Evolutionary conservation across 2,888 invertebrate species (phyloP).

Genomic region (Elegia similella): DNA sequence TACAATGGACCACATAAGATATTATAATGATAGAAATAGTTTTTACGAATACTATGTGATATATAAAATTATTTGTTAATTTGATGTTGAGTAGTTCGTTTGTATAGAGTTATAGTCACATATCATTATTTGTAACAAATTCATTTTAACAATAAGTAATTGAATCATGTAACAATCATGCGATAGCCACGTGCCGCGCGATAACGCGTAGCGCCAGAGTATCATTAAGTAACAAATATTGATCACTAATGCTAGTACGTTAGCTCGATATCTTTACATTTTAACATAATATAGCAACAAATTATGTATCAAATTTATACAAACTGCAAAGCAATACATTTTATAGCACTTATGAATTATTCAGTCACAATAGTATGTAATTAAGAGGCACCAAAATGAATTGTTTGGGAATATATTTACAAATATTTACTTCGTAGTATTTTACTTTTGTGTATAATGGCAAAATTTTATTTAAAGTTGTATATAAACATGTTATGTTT

Average conservation of each 20-base stretch:
- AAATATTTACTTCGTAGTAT: conserved; percentile 23
- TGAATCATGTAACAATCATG: conserved; percentile 21
- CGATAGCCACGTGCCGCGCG: not conserved
- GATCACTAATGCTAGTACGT: not conserved
- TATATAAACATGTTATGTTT: conserved; percentile 55
- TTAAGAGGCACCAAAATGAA: conserved; percentile 42
- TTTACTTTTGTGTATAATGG: conserved; percentile 25
- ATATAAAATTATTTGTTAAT: conserved; percentile 69
- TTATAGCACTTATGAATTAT: conserved; percentile 26
- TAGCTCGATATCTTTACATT: not conserved
- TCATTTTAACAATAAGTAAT: conserved; percentile 38
- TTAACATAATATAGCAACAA: not conserved
- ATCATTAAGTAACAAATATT: conserved; percentile 1
- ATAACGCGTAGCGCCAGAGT: not conserved
- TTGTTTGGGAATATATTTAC: conserved; percentile 33
- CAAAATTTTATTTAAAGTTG: conserved; percentile 42
- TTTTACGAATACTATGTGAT: conserved; percentile 78
- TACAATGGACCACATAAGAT: conserved; percentile 62
- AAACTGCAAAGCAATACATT: conserved; percentile 24
- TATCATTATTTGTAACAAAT: conserved; percentile 73
- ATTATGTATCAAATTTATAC: not conserved
- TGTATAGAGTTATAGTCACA: conserved; percentile 71
- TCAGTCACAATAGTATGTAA: conserved; percentile 25
- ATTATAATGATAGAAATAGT: conserved; percentile 51
- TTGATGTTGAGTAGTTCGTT: conserved; percentile 68